A percentile compares a stretch with the other conserved stretches of the same genome.
Evolutionary conservation across 2,113 vertebrate species (phyloP).

Genomic region (Polyodon spathula): DNA sequence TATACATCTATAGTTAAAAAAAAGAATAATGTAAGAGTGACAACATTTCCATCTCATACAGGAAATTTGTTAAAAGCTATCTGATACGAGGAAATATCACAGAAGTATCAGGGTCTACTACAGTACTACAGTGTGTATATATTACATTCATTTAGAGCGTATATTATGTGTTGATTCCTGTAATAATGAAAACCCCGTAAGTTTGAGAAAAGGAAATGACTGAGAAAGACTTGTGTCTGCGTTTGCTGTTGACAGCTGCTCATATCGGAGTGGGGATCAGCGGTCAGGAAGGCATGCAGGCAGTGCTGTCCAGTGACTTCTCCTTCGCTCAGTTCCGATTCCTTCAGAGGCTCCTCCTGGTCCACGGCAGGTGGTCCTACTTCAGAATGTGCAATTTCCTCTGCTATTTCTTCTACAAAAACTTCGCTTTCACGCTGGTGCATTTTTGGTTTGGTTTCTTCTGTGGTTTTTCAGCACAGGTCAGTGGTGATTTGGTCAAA

Average conservation of each 20-base stretch:
- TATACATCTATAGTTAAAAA: no score
- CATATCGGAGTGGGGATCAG: conserved; percentile 67
- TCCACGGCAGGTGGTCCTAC: conserved; percentile 68
- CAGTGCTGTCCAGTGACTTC: conserved; percentile 66
- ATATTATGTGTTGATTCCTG: no score
- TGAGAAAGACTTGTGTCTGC: conserved; percentile 1
- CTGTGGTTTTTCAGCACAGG: conserved; percentile 71
- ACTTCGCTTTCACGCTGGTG: conserved; percentile 66
- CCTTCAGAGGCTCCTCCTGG: conserved; percentile 62
- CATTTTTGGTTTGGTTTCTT: conserved; percentile 77
- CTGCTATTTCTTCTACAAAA: conserved; percentile 76
- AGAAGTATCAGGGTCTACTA: no score
- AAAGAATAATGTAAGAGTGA: no score
- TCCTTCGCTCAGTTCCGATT: conserved; percentile 67
- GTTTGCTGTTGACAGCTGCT: conserved; percentile 46
- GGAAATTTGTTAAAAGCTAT: no score
- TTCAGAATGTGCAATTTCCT: conserved; percentile 73
- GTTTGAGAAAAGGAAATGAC: no score
- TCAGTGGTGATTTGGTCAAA: conserved; percentile 28
- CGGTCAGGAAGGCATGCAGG: conserved; percentile 66
- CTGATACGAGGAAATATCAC: no score
- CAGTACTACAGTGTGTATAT: no score
- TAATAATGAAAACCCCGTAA: no score
- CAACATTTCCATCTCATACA: no score
- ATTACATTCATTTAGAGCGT: no score